Evolutionary conservation across 2,888 invertebrate species (phyloP).

Genomic region (Phlogophora meticulosa): DNA sequence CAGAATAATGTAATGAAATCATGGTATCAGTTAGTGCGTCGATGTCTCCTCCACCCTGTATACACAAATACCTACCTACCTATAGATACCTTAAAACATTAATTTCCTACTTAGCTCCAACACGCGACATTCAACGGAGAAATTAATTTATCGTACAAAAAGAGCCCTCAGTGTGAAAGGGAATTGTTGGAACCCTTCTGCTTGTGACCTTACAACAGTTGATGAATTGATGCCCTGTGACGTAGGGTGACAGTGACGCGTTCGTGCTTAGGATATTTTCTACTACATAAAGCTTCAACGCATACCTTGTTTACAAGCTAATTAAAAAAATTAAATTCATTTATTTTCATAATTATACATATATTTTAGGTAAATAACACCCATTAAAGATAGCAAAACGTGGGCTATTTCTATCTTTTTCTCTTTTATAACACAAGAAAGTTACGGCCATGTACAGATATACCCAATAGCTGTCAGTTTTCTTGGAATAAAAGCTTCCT

Average conservation of each 20-base stretch:
- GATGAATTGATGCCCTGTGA: conserved; percentile 84
- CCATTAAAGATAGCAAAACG: no score
- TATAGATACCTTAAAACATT: conserved; percentile 56
- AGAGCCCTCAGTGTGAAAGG: conserved; percentile 78
- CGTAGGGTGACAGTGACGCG: conserved; percentile 57
- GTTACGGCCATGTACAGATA: no score
- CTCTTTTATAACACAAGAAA: no score
- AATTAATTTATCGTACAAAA: conserved; percentile 86
- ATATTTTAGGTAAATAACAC: background rate
- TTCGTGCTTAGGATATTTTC: conserved; percentile 25
- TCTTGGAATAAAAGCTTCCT: no score
- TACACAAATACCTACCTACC: conserved; percentile 12
- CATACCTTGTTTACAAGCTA: background rate
- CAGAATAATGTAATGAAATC: no score
- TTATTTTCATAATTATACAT: background rate
- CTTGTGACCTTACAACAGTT: conserved; percentile 75
- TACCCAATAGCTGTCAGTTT: no score
- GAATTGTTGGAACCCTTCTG: conserved; percentile 78
- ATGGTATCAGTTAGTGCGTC: no score
- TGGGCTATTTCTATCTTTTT: no score
- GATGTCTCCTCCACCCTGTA: no score
- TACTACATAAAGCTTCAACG: background rate
- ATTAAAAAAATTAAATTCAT: background rate
- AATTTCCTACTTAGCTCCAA: conserved; percentile 64
- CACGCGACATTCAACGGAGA: conserved; percentile 72